These are phyloP conservation scores for Drosophila putrida DNA, from an alignment of 2,888 invertebrate species.

Conservation along the genomic window DNA sequence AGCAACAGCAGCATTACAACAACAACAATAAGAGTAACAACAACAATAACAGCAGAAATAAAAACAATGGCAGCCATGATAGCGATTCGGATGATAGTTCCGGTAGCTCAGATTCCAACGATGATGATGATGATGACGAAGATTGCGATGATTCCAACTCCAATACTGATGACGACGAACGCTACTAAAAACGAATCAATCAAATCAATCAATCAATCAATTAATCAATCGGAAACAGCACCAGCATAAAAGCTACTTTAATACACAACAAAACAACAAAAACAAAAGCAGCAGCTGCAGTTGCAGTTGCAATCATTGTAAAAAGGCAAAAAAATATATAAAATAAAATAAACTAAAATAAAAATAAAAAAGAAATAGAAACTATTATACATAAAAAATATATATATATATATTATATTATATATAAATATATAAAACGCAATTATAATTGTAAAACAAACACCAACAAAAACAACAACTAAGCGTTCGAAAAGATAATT, in stretches of 20 bases:
- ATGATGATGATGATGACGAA: slow-evolving; percentile 75
- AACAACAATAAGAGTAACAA: slow-evolving; percentile 36
- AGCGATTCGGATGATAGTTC: slow-evolving; percentile 71
- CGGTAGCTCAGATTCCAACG: slow-evolving; percentile 76
- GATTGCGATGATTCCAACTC: slow-evolving; percentile 68
- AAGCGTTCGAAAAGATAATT: slow-evolving; percentile 53
- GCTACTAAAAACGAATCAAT: slow-evolving; percentile 70
- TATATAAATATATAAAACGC: slow-evolving; percentile 58
- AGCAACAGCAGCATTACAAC: slow-evolving; percentile 31
- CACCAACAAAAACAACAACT: slow-evolving; percentile 38
- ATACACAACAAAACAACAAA: slow-evolving; percentile 32
- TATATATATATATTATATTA: slow-evolving; percentile 41
- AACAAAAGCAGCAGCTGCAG: slow-evolving; percentile 20
- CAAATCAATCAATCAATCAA: slow-evolving; percentile 27
- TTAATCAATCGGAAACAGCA: slow-evolving; percentile 21
- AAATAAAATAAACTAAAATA: too few relatives aligned
- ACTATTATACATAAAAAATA: slow-evolving; percentile 63
- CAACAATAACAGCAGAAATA: slow-evolving; percentile 38
- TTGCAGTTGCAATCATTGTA: slow-evolving; percentile 61
- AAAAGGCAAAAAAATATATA: slow-evolving; percentile 70
- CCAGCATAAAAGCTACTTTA: slow-evolving; percentile 38
- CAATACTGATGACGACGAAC: slow-evolving; percentile 78
- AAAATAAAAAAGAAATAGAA: slow-evolving; percentile 35
- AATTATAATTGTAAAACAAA: slow-evolving; percentile 55
- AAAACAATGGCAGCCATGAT: slow-evolving; percentile 46